A percentile compares a stretch with the other conserved stretches of the same genome.
phyloP scores from a whole-genome alignment of 2,888 invertebrate genomes.

The Drosophila melanosoma region DNA sequence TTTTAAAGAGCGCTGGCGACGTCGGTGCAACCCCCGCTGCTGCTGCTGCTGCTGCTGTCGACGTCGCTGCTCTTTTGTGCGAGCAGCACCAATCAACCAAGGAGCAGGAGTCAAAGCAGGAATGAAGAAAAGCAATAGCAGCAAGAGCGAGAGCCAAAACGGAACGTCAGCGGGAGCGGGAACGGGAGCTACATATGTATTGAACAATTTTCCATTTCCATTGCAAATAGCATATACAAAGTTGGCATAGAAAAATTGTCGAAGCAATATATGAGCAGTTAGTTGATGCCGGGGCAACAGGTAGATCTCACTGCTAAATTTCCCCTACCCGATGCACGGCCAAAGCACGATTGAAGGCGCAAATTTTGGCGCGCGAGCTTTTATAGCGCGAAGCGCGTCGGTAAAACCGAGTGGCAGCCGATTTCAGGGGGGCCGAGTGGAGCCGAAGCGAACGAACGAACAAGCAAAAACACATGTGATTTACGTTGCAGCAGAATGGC shows the following conservation, averaged over 20 bases:
- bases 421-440: conserved; percentile 47
- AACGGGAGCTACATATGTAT: conserved; percentile 38
- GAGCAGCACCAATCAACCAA: conserved; percentile 41
- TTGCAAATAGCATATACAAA: conserved; percentile 30
- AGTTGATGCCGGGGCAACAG: conserved; percentile 58
- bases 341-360: conserved; percentile 58
- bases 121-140: conserved; percentile 14
- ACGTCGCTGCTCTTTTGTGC: conserved; percentile 63
- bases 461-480: conserved; percentile 60
- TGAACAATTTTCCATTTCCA: conserved; percentile 48
- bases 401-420: conserved; percentile 53
- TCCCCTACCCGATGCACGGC: conserved; percentile 53
- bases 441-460: conserved; percentile 33
- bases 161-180: conserved; percentile 11
- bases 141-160: conserved; percentile 23
- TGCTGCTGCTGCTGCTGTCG: conserved; percentile 29
- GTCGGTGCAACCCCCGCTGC: conserved; percentile 59
- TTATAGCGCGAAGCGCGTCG: conserved; percentile 73
- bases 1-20: conserved; percentile 58
- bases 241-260: conserved; percentile 41
- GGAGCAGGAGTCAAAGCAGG: conserved; percentile 33
- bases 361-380: conserved; percentile 82
- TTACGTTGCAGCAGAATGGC: conserved; percentile 52
- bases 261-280: conserved; percentile 54
- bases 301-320: conserved; percentile 48